Evolutionary conservation across 2,888 invertebrate genomes (phyloP).

Genomic region (Microctonus brassicae): DNA sequence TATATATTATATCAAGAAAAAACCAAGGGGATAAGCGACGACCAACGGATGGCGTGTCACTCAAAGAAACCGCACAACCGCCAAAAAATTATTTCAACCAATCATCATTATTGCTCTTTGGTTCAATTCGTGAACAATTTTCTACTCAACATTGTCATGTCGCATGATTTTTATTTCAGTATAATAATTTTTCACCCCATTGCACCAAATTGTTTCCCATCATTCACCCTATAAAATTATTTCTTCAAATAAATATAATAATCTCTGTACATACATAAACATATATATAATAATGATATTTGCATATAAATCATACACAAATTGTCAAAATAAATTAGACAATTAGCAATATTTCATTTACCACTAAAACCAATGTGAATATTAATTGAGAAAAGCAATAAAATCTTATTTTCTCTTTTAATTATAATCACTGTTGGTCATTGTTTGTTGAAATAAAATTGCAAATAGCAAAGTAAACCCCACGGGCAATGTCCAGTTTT

Average conservation of each 20-base stretch:
- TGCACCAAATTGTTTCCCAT: neutral
- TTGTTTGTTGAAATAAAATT: slow-evolving; percentile 17
- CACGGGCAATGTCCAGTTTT: slow-evolving; percentile 11
- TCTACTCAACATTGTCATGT: slow-evolving; percentile 62
- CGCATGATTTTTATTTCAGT: slow-evolving; percentile 25
- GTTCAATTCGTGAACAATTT: slow-evolving; percentile 54
- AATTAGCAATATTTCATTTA: neutral
- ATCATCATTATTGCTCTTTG: slow-evolving; percentile 63
- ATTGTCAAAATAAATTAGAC: too few species aligned
- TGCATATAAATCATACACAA: neutral
- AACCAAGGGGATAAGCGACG: slow-evolving; percentile 26
- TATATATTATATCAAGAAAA: slow-evolving; percentile 48
- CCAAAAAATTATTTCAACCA: slow-evolving; percentile 62
- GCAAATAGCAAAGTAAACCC: slow-evolving; percentile 16
- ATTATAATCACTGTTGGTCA: neutral
- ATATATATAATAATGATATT: neutral
- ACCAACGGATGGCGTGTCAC: slow-evolving; percentile 59
- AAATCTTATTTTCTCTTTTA: neutral
- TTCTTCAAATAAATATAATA: neutral
- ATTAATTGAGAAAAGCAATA: neutral
- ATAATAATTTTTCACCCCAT: neutral
- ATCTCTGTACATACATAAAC: neutral
- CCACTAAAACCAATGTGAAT: neutral
- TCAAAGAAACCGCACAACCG: slow-evolving; percentile 63
- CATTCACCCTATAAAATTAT: neutral